Evolutionary conservation across 2,888 invertebrate genomes (phyloP).

Genomic region (Chelonus formosanus): DNA sequence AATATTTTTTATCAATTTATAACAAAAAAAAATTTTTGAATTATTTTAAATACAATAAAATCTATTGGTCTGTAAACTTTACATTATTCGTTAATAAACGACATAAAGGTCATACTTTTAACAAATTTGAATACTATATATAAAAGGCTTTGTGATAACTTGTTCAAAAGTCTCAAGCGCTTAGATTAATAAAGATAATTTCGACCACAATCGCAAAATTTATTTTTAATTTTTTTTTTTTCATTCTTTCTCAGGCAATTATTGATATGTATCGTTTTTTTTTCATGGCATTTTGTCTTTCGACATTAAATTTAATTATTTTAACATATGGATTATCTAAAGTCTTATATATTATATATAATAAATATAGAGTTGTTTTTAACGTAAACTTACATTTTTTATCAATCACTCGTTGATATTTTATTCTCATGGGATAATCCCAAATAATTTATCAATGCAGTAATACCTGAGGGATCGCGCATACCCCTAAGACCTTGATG

Average conservation of each 20-base stretch:
- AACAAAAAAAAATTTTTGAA: too few relatives aligned
- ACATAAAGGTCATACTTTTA: too few relatives aligned
- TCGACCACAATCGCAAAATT: too few relatives aligned
- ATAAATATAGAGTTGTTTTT: background rate
- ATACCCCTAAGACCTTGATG: slow-evolving; percentile 38
- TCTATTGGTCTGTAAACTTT: too few relatives aligned
- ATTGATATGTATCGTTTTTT: slow-evolving; percentile 58
- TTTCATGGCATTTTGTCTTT: slow-evolving; percentile 16
- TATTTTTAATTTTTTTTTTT: slow-evolving; percentile 24
- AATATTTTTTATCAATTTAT: too few relatives aligned
- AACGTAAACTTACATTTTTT: slow-evolving; percentile 1
- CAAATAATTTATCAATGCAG: slow-evolving; percentile 37
- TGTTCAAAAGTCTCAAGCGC: too few relatives aligned
- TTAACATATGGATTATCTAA: slow-evolving; percentile 22
- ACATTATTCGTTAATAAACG: too few relatives aligned
- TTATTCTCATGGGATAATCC: slow-evolving; percentile 30
- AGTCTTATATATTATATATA: too few relatives aligned
- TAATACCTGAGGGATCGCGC: slow-evolving; percentile 28
- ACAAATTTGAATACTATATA: too few relatives aligned
- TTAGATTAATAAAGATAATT: too few relatives aligned
- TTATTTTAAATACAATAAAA: too few relatives aligned
- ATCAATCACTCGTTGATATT: slow-evolving; percentile 22
- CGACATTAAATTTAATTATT: slow-evolving; percentile 27
- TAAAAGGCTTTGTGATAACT: too few relatives aligned
- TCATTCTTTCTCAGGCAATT: slow-evolving; percentile 52